Conservation (phyloP, 2,113 vertebrate species). For the Syngnathus typhle region DNA sequence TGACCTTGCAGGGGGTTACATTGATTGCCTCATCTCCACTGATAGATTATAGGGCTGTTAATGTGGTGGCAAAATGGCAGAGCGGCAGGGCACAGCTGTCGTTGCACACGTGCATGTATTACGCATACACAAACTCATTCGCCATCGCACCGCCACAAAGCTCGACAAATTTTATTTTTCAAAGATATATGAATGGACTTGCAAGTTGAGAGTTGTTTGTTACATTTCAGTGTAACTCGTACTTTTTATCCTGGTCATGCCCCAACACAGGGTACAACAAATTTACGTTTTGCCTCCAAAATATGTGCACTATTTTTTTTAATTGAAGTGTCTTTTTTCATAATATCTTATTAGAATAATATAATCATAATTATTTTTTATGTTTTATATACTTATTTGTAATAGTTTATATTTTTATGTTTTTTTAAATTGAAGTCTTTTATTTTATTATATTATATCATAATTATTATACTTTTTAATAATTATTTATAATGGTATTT, state of each 20-base stretch:
- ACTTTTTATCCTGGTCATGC: neutral
- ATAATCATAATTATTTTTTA: too few relatives aligned
- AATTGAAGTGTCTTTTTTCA: too few relatives aligned
- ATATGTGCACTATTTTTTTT: neutral
- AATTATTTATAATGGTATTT: neutral
- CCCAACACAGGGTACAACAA: neutral
- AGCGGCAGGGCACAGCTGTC: conserved; percentile 95
- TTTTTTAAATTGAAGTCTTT: neutral
- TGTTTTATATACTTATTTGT: too few relatives aligned
- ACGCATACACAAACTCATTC: conserved; percentile 6
- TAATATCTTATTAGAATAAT: neutral
- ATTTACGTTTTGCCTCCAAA: neutral
- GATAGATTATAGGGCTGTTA: conserved; percentile 99
- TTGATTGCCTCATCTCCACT: conserved; percentile 91
- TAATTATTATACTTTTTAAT: neutral
- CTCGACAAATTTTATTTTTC: conserved; percentile 49
- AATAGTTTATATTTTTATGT: too few relatives aligned
- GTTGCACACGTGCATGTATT: conserved; percentile 37
- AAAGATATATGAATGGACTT: conserved; percentile 16
- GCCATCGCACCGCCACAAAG: conserved; percentile 12
- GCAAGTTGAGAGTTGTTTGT: neutral
- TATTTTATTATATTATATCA: neutral
- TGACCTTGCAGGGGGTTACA: conserved; percentile 87
- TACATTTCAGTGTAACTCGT: neutral
- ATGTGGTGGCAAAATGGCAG: conserved; percentile 97